Conservation (phyloP, 2,797 vertebrate species). For the Poeciliopsis paucimaculata region DNA sequence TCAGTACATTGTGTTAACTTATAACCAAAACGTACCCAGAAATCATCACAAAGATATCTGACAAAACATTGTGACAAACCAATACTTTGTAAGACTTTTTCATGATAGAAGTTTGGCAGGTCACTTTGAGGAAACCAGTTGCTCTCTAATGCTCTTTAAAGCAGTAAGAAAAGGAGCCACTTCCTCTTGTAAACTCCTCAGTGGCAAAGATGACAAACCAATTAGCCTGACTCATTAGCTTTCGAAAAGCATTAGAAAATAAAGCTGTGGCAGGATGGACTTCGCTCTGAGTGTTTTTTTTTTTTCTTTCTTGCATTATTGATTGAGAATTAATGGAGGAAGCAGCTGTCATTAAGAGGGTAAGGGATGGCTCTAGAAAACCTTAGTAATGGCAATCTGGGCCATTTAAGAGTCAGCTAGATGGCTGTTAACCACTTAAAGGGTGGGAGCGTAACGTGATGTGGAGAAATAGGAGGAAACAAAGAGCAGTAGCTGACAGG, state of each 20-base stretch:
- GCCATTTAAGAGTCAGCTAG: constrained; percentile 69
- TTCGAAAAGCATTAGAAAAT: constrained; percentile 72
- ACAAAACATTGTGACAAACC: neutral
- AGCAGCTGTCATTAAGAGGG: constrained; percentile 74
- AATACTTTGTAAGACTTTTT: neutral
- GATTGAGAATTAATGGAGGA: constrained; percentile 80
- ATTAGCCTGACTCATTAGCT: constrained; percentile 78
- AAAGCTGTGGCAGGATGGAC: constrained; percentile 72
- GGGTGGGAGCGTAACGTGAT: constrained; percentile 37
- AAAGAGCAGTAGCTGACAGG: constrained; percentile 23
- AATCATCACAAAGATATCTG: neutral
- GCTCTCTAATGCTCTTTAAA: constrained; percentile 39
- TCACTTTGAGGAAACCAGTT: constrained; percentile 47
- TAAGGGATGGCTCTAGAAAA: constrained; percentile 67
- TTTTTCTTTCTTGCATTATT: constrained; percentile 68
- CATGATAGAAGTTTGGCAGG: neutral
- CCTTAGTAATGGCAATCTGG: constrained; percentile 71
- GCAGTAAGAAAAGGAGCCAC: constrained; percentile 42
- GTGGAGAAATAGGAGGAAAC: constrained; percentile 29
- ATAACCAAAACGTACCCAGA: neutral
- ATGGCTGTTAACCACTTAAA: constrained; percentile 72
- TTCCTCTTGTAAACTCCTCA: constrained; percentile 71
- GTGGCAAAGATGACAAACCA: constrained; percentile 67
- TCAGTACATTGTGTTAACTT: neutral
- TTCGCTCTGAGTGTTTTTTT: constrained; percentile 63